Evolutionary conservation across 2,113 vertebrate species (phyloP), one percentile per base, ranked within the genome.

Genomic region (Misgurnus mizolepis): DNA sequence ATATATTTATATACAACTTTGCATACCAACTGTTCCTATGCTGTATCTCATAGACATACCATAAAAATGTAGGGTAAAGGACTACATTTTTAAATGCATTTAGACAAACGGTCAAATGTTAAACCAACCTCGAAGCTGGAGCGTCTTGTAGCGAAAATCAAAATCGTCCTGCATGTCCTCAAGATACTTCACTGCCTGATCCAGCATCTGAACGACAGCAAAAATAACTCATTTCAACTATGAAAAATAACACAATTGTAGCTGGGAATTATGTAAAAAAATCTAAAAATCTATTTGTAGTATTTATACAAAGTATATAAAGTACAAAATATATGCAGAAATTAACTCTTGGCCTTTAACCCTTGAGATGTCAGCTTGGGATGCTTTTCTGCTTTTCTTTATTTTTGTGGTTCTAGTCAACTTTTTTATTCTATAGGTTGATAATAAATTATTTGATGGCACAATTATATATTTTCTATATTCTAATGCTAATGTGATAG

Each of bases 151-250:
- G 53, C 96, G 95, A 90, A 98, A 99, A 88, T 99, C 97, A 90
- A 99, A 98, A 86, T 98, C 97, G 49, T 98, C 97, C 87, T 99
- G 97, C 89, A 98, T 88, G 87, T 99, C 96, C 89, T 98, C 96
- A 77, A 98, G 91, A 90, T 94, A 95, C 88, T 98, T 99, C 78
- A 97, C 95, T 60, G 95, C 95, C 90, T 98, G 97, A 85, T 99
- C 97, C 88, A 97, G 95, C 91, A 96, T 89, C 97, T 99, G 67
- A 3, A 15, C 6, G 43, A 55, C 4, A 47, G 34, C 1, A 41
- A 34, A 17, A 69, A 7, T 7, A 39, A 7, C 5, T 27, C 18
- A 18, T 49, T 49, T 70, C 47, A 50, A 27, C 1, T 6, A 27
- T 66, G 34, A 34, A 39, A 34, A 66, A 14, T 5, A 50, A 12